Conservation (phyloP, 2,113 vertebrate species). For the Oryzias woworae region DNA sequence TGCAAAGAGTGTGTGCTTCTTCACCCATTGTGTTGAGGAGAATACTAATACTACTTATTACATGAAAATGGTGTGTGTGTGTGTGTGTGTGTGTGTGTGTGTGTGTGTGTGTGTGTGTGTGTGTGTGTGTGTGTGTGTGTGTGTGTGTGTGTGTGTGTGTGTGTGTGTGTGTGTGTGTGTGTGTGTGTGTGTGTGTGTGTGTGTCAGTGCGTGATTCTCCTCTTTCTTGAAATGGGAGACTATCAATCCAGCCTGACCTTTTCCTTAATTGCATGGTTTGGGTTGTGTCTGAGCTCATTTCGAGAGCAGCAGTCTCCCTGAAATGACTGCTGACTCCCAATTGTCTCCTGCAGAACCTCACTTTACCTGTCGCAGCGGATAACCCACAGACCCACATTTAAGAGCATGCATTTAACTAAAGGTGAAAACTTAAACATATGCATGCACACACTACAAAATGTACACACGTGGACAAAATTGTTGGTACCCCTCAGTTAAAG, state of each 20-base stretch:
- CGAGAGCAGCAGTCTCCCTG: constrained; percentile 45
- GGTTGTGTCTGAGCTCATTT: constrained; percentile 67
- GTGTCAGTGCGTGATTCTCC: constrained; percentile 11
- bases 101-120: constrained; percentile 20
- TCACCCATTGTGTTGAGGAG: constrained; percentile 13
- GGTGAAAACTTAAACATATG: constrained; percentile 12
- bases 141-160: constrained; percentile 17
- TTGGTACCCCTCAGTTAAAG: too few species aligned
- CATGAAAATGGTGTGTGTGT: constrained; percentile 10
- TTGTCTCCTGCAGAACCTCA: constrained; percentile 54
- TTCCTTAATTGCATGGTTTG: constrained; percentile 77
- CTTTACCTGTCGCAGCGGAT: constrained; percentile 51
- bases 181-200: constrained; percentile 13
- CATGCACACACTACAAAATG: not conserved
- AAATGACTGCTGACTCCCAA: constrained; percentile 68
- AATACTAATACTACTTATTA: constrained; percentile 33
- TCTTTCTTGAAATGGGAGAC: constrained; percentile 63
- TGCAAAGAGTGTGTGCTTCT: not conserved
- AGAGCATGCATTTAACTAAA: constrained; percentile 23
- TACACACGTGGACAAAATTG: too few species aligned
- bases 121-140: constrained; percentile 13
- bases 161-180: constrained; percentile 17
- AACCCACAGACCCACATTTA: constrained; percentile 31
- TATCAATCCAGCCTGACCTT: constrained; percentile 76
- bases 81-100: constrained; percentile 11